Conservation (phyloP, 2,888 invertebrate genomes). For the Imbricaverruca yamaguchii region DNA sequence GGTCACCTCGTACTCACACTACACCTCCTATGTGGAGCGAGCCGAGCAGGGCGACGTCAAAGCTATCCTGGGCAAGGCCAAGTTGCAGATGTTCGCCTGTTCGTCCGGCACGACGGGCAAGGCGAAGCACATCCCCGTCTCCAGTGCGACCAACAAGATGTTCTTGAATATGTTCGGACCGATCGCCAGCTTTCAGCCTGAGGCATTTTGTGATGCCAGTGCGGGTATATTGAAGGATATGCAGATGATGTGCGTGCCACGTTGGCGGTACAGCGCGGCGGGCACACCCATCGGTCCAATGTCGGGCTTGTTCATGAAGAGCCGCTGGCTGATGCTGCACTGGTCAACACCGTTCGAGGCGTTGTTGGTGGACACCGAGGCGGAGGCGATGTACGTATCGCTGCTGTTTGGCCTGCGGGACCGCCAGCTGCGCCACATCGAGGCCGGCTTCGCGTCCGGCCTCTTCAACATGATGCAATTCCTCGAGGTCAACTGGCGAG, state of each 20-base stretch:
- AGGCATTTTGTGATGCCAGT: neutral
- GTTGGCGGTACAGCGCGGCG: neutral
- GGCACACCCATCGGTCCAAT: neutral
- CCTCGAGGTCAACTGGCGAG: conserved; percentile 36
- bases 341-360: neutral
- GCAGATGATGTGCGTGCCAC: neutral
- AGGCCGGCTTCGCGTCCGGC: conserved; percentile 40
- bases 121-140: neutral
- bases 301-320: neutral
- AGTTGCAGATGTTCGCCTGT: neutral
- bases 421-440: conserved; percentile 38
- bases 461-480: conserved; percentile 37
- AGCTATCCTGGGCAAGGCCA: neutral
- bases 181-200: neutral
- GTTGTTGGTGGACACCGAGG: conserved; percentile 34
- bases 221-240: neutral
- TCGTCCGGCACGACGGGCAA: conserved; percentile 1
- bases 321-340: neutral
- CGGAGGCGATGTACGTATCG: conserved; percentile 39
- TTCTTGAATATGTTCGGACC: too few species aligned
- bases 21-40: neutral
- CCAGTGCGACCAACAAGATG: neutral
- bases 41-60: neutral
- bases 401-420: conserved; percentile 40
- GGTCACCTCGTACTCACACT: conserved; percentile 1